phyloP scores from a whole-genome alignment of 2,113 vertebrate genomes.

The Tyrannus savana region DNA sequence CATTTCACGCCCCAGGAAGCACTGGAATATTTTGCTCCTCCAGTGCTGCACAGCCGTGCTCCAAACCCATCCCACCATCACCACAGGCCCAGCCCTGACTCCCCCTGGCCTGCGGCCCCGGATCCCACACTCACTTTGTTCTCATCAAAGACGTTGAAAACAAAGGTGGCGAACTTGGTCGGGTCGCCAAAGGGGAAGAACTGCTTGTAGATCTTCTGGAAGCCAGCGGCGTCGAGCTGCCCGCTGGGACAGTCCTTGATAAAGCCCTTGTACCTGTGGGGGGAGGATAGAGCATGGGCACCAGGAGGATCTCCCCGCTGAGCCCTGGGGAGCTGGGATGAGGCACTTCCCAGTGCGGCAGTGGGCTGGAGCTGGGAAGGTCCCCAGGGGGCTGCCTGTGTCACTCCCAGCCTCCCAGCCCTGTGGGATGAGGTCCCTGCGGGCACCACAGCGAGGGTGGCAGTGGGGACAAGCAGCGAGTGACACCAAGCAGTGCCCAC shows the following conservation, averaged over 20 bases:
- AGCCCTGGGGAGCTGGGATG: neutral
- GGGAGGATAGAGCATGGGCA: neutral
- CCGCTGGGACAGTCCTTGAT: conserved; percentile 97
- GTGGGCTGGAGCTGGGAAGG: neutral
- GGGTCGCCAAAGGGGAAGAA: conserved; percentile 97
- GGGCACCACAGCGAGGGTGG: neutral
- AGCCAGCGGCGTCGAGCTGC: conserved; percentile 91
- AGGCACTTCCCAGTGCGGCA: neutral
- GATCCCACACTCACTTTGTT: conserved; percentile 84
- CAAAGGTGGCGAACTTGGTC: conserved; percentile 95
- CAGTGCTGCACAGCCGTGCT: rapidly evolving
- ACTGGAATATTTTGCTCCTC: neutral
- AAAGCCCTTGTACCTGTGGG: conserved; percentile 92
- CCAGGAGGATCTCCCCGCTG: neutral
- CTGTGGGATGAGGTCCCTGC: rapidly evolving
- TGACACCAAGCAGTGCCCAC: neutral
- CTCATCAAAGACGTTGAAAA: conserved; percentile 97
- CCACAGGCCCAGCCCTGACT: rapidly evolving
- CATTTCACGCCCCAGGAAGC: neutral
- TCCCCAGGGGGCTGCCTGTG: neutral
- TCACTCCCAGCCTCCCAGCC: neutral
- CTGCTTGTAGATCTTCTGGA: conserved; percentile 98
- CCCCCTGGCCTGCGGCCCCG: rapidly evolving
- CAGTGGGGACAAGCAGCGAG: rapidly evolving
- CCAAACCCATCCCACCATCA: neutral